These are phyloP conservation scores for Paraplagusia blochii DNA, from an alignment of 2,113 vertebrate species.

Conservation along the genomic window DNA sequence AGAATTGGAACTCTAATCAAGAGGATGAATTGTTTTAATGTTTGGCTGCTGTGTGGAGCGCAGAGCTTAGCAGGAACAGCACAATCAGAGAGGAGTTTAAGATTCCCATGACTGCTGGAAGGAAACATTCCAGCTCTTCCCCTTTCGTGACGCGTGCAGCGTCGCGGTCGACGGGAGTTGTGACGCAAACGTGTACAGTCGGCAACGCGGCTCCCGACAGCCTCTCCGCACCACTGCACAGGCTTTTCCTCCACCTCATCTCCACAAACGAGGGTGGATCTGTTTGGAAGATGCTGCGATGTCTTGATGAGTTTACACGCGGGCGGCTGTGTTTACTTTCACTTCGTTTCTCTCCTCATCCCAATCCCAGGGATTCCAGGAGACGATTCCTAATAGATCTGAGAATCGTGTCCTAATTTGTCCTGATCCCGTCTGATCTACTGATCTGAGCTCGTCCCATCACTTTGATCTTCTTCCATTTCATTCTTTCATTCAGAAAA, in stretches of 20 bases:
- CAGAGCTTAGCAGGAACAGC: conserved; percentile 14
- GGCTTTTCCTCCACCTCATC: conserved; percentile 43
- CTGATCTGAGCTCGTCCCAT: too few species aligned
- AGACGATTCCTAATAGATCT: conserved; percentile 3
- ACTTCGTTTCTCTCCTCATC: conserved; percentile 44
- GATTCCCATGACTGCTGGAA: conserved; percentile 55
- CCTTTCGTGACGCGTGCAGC: conserved; percentile 35
- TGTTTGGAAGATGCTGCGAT: conserved; percentile 32
- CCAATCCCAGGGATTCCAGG: conserved; percentile 36
- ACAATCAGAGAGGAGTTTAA: conserved; percentile 48
- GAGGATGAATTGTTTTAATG: conserved; percentile 21
- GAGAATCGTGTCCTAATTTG: too few species aligned
- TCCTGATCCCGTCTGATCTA: too few species aligned
- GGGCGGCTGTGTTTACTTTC: conserved; percentile 55
- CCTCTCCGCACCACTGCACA: conserved; percentile 24
- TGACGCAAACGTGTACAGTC: conserved; percentile 45
- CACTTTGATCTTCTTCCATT: too few species aligned
- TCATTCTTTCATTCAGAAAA: too few species aligned
- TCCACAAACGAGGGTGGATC: conserved; percentile 36
- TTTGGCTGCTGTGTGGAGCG: conserved; percentile 25
- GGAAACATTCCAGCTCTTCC: conserved; percentile 47
- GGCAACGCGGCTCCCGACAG: conserved; percentile 13
- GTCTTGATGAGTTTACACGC: conserved; percentile 60
- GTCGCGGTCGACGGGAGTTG: conserved; percentile 32
- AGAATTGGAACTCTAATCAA: conserved; percentile 25